A percentile compares a stretch with the other conserved stretches of the same genome.
Conservation (phyloP, 2,113 vertebrate genomes). For the Pandion haliaetus region DNA sequence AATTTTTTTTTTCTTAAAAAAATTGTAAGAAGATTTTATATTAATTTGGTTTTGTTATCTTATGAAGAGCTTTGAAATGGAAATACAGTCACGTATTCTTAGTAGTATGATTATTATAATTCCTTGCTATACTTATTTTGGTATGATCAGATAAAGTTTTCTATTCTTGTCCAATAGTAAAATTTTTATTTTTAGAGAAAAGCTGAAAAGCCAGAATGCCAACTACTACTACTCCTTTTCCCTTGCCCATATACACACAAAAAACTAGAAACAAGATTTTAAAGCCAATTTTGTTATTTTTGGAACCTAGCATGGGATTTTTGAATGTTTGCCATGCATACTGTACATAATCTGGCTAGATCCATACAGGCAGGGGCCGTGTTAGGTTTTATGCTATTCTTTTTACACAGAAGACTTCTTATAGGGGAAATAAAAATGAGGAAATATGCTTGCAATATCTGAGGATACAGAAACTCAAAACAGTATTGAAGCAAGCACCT, state of each 20-base stretch:
- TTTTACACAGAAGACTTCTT: neutral
- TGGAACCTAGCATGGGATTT: neutral
- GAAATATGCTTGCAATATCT: neutral
- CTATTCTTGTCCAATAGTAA: neutral
- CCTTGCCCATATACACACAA: neutral
- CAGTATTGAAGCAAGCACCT: neutral
- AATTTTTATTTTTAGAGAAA: neutral
- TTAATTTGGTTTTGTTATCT: neutral
- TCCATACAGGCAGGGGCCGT: neutral
- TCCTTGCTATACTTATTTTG: neutral
- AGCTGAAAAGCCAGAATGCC: neutral
- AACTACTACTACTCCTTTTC: neutral
- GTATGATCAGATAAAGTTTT: neutral
- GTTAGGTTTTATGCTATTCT: neutral
- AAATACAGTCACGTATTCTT: neutral
- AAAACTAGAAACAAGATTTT: neutral
- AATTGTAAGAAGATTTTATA: neutral
- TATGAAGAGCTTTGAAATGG: neutral
- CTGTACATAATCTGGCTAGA: neutral
- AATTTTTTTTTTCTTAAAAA: neutral
- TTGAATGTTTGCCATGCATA: neutral
- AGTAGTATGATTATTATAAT: too few relatives aligned
- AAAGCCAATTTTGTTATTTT: neutral
- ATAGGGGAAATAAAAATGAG: neutral
- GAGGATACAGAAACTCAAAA: neutral